Evolutionary conservation across 1,140 invertebrate species (phyloP).

Genomic region (Polyergus mexicanus): DNA sequence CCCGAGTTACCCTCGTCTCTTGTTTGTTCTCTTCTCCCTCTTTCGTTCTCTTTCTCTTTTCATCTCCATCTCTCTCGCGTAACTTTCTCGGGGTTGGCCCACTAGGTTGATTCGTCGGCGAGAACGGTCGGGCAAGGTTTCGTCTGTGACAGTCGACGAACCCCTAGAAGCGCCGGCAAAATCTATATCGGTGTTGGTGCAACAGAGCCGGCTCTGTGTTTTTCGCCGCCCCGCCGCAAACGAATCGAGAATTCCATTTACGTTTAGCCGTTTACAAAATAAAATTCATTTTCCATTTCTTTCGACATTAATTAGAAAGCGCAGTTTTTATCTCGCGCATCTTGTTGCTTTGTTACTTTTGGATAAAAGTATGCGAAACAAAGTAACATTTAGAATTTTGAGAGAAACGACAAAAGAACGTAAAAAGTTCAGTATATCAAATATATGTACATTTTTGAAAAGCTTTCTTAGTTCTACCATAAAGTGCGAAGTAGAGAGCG

Average conservation of each 20-base stretch:
- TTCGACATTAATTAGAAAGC: too few relatives aligned
- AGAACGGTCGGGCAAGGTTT: conserved; percentile 39
- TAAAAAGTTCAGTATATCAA: background rate
- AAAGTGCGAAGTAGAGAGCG: background rate
- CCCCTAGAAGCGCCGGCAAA: conserved; percentile 38
- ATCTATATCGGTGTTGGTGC: conserved; percentile 36
- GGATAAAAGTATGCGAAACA: background rate
- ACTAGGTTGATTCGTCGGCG: conserved; percentile 58
- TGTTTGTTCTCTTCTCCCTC: background rate
- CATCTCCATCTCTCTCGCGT: background rate
- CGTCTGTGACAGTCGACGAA: conserved; percentile 49
- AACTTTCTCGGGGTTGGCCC: conserved; percentile 45
- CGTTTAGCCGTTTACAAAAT: too few relatives aligned
- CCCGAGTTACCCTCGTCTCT: background rate
- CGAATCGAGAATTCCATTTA: conserved; percentile 18
- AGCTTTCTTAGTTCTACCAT: background rate
- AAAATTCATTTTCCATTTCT: background rate
- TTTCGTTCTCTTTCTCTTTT: background rate
- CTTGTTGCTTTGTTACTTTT: background rate
- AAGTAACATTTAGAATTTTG: background rate
- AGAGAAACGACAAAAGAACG: background rate
- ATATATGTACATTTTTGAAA: background rate
- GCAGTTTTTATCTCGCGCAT: background rate
- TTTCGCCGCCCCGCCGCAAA: conserved; percentile 36
- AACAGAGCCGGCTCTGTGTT: conserved; percentile 37